phyloP scores from a whole-genome alignment of 2,113 vertebrate species.

The Nansenia antarctica region DNA sequence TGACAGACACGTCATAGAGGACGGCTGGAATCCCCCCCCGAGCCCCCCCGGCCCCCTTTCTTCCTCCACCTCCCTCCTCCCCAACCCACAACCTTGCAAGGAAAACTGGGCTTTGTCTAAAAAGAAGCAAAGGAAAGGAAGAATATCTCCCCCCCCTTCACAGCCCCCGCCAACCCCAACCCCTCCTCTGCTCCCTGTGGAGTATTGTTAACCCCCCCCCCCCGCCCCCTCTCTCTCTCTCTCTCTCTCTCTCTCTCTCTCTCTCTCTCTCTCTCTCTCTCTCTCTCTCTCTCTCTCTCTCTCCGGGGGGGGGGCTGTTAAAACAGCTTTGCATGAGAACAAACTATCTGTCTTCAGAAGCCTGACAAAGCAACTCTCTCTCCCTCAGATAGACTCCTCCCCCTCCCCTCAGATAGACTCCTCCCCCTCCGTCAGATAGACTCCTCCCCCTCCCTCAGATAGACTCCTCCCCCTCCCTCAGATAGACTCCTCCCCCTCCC shows the following conservation, averaged over 20 bases:
- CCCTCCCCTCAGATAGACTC: too few species aligned
- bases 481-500: too few species aligned
- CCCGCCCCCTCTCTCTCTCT: slow-evolving; percentile 20
- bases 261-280: slow-evolving; percentile 2
- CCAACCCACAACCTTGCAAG: slow-evolving; percentile 65
- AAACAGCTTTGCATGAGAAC: slow-evolving; percentile 83
- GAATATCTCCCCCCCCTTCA: slow-evolving; percentile 29
- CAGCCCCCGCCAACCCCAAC: slow-evolving; percentile 33
- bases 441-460: too few species aligned
- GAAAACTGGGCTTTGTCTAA: slow-evolving; percentile 77
- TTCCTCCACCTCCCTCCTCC: slow-evolving; percentile 2
- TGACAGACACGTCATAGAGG: slow-evolving; percentile 68
- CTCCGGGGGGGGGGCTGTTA: slow-evolving; percentile 61
- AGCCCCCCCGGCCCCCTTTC: slow-evolving; percentile 32
- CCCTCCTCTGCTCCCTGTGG: slow-evolving; percentile 74
- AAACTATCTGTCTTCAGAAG: slow-evolving; percentile 81
- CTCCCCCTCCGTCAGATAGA: too few species aligned
- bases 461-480: too few species aligned
- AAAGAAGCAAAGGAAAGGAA: slow-evolving; percentile 60
- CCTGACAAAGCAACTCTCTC: slow-evolving; percentile 69
- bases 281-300: slow-evolving; percentile 32
- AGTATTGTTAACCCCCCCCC: slow-evolving; percentile 80
- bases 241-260: slow-evolving; percentile 6
- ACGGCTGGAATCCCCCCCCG: slow-evolving; percentile 41
- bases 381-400: slow-evolving; percentile 68